Evolutionary conservation across 2,888 invertebrate genomes (phyloP), one percentile per base, ranked within the genome.

Genomic region (Himalopsyche kuldschensis): DNA sequence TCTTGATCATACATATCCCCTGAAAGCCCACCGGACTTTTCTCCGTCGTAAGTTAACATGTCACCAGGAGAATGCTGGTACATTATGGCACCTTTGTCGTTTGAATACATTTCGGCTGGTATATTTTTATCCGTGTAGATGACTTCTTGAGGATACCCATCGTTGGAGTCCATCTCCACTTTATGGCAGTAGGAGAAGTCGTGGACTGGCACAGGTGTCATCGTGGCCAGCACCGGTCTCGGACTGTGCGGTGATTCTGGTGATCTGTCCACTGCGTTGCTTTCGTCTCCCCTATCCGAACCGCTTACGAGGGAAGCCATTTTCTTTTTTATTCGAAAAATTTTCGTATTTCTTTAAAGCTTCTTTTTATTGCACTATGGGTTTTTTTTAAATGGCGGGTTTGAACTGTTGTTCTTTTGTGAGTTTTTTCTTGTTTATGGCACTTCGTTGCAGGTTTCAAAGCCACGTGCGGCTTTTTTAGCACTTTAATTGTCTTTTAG

Each of bases 121-220:
- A 92, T 92, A 87, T 92, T 93, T 75, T 92, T 90, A 88, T 94
- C 93, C 82, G 93, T 92, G 87, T 93, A 91, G 86, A 94, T 92
- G 88, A 91, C 90, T 79, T 93, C 93, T 88, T 94, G 94, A 31
- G 92, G 92, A 88, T 93, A 93, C 84, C 93, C 93, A 84, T 92
- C 92, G 87, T 92, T 92, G 83, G 92, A 92, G 88, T 93, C 94
- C 92, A 93, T 93, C 88, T 94, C 94, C 84, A 94, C 94, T 88
- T 94, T 92, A 88, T 92, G 92, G 82, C 91, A 91, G 88, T 92
- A 92, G 88, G 91, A 90, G 82, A 94, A 93, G 88, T 96, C 96
- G 87, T 96, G 93, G 48, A 96, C 96, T 88, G 95, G 96, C 87
- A 96, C 96, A 83, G 96, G 96, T 85, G 96, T 96, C 96, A 97